Percentiles rank a stretch among this genome's conserved stretches.
phyloP scores from a whole-genome alignment of 2,113 vertebrate genomes.

The Callaeas wilsoni region DNA sequence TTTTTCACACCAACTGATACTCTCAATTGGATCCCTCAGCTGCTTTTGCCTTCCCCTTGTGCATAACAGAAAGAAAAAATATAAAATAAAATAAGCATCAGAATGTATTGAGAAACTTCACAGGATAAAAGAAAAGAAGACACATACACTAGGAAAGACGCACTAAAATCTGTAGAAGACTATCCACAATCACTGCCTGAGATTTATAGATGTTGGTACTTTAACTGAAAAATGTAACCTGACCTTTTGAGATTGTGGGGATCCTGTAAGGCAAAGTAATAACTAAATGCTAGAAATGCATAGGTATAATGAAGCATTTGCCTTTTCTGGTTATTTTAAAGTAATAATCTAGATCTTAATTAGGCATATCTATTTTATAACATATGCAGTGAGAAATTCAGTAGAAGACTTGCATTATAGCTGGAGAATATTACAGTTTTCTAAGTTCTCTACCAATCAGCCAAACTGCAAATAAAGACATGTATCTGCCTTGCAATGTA shows the following conservation, averaged over 20 bases:
- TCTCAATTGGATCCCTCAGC: background rate
- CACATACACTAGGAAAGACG: background rate
- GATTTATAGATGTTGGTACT: background rate
- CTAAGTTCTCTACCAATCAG: background rate
- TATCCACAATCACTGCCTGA: background rate
- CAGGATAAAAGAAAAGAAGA: background rate
- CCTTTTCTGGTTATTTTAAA: background rate
- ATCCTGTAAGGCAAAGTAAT: background rate
- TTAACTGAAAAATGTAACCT: background rate
- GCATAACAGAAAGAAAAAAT: background rate
- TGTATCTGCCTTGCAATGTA: background rate
- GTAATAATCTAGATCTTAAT: background rate
- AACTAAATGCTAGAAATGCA: background rate
- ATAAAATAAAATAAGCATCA: background rate
- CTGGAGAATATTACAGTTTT: background rate
- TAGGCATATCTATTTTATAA: background rate
- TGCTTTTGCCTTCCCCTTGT: background rate
- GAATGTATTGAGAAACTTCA: background rate
- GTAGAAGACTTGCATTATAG: background rate
- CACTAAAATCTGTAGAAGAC: background rate
- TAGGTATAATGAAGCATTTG: background rate
- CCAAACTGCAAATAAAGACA: background rate
- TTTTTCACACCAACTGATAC: background rate
- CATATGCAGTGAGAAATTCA: background rate
- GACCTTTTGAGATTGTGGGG: background rate